A percentile compares a stretch with the other conserved stretches of the same genome.
These are phyloP conservation scores for Spatulosminthurus flaviceps DNA, from an alignment of 2,888 invertebrate species.

Conservation along the genomic window DNA sequence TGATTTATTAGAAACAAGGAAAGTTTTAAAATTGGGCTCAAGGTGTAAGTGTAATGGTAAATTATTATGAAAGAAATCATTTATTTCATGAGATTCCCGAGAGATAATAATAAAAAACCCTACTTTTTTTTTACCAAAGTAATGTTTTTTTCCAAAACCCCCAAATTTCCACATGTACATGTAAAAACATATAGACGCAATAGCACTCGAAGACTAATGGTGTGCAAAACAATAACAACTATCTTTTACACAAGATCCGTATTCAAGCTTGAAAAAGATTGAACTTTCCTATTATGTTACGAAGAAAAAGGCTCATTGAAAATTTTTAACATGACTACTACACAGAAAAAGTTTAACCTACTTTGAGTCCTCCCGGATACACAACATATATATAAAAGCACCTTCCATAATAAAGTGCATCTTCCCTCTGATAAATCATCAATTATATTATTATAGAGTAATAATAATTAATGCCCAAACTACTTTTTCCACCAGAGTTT, in stretches of 20 bases:
- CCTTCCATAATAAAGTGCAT: neutral
- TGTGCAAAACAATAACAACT: too few relatives aligned
- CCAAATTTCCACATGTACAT: too few relatives aligned
- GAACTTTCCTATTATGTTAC: neutral
- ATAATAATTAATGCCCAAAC: neutral
- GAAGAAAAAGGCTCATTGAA: neutral
- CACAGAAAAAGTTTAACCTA: conserved; percentile 15
- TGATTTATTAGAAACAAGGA: too few relatives aligned
- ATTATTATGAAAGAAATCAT: neutral
- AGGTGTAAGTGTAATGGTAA: neutral
- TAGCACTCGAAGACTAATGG: too few relatives aligned
- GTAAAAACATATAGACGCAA: too few relatives aligned
- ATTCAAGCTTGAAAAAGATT: too few relatives aligned
- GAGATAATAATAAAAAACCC: neutral
- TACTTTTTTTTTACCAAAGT: too few relatives aligned
- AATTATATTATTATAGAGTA: conserved; percentile 6
- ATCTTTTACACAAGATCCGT: too few relatives aligned
- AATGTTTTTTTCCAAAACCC: too few relatives aligned
- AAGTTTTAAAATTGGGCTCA: neutral
- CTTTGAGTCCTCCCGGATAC: conserved; percentile 36
- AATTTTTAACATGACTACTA: neutral
- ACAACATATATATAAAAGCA: too few relatives aligned
- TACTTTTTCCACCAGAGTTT: neutral
- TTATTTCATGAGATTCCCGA: neutral
- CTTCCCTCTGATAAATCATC: neutral